These are phyloP conservation scores for Aurelia sp. DNA, from an alignment of 30 jellyfish, hydroid and myxozoan species.

Conservation along the genomic window DNA sequence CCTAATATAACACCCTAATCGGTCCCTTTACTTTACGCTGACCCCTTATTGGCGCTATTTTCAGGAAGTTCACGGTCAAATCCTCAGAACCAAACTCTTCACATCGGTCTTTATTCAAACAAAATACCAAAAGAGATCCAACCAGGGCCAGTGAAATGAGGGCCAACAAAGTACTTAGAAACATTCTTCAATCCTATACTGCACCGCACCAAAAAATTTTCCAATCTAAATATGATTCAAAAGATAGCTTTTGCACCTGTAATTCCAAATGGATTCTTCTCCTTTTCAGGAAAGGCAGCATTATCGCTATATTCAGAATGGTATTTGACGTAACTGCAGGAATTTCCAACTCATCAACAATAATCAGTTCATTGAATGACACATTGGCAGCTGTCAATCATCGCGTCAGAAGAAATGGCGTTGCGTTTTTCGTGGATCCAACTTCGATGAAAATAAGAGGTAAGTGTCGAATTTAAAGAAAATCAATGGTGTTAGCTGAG, in stretches of 20 bases:
- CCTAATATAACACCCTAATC: no score
- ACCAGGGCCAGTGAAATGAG: no score
- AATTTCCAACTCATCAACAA: neutral
- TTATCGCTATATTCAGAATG: constrained; percentile 14
- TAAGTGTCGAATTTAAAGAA: neutral
- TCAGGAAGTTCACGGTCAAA: no score
- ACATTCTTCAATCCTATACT: no score
- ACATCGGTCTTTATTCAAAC: no score
- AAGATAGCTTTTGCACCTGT: neutral
- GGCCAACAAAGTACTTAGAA: no score
- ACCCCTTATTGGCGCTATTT: no score
- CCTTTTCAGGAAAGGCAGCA: constrained; percentile 39
- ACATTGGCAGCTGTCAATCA: neutral
- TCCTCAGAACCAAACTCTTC: no score
- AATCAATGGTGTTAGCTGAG: no score
- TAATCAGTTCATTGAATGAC: neutral
- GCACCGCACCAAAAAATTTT: no score
- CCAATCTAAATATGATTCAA: neutral
- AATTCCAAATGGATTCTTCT: neutral
- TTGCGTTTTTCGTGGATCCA: neutral
- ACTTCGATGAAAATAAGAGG: constrained; percentile 3
- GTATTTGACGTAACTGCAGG: neutral
- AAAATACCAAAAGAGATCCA: no score
- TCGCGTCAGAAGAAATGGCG: neutral
- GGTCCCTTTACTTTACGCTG: no score